phyloP scores from a whole-genome alignment of 2,797 vertebrate species.

The Yasuhikotakia modesta region DNA sequence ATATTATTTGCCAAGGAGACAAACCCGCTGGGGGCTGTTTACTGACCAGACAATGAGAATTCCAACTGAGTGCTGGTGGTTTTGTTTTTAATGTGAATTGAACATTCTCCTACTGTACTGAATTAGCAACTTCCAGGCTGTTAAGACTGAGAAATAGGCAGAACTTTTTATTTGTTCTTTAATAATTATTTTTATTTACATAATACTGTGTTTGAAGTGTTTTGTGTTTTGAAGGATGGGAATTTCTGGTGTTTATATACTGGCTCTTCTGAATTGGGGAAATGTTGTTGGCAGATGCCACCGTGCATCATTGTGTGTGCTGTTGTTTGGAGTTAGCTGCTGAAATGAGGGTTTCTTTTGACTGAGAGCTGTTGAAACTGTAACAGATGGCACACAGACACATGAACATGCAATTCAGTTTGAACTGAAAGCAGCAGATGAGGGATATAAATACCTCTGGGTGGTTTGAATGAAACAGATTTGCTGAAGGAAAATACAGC shows the following conservation, averaged over 20 bases:
- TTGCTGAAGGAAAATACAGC: constrained; percentile 9
- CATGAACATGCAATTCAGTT: constrained; percentile 46
- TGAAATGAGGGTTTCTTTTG: constrained; percentile 31
- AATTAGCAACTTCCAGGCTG: too few species aligned
- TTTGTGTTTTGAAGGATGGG: background rate
- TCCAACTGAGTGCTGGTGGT: constrained; percentile 21
- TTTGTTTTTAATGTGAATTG: constrained; percentile 8
- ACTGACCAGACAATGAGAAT: constrained; percentile 28
- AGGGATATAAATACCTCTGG: constrained; percentile 50
- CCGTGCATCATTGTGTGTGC: background rate
- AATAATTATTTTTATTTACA: background rate
- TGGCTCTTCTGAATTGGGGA: constrained; percentile 4
- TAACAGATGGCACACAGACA: constrained; percentile 48
- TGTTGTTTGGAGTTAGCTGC: constrained; percentile 3
- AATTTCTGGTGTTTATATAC: background rate
- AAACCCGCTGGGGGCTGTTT: constrained; percentile 25
- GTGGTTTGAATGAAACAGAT: constrained; percentile 40
- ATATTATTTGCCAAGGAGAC: constrained; percentile 35
- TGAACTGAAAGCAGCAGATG: constrained; percentile 54
- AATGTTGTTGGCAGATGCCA: constrained; percentile 13
- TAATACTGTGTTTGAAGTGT: background rate
- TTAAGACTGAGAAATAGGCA: too few species aligned
- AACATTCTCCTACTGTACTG: background rate
- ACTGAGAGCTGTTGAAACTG: constrained; percentile 27
- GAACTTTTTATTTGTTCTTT: too few species aligned